A percentile compares a stretch with the other conserved stretches of the same genome.
Conservation (phyloP, 2,113 vertebrate species). For the cattle (Bos taurus) region ARS-UCD2.0 NC_037352.1:5780501-5781000, state of each 20-base stretch:
- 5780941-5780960: background rate
- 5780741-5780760: background rate
- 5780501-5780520: background rate
- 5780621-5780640: background rate
- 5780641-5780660: background rate
- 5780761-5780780: background rate
- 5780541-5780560: background rate
- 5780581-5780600: background rate
- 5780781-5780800: background rate
- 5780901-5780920: background rate
- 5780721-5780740: background rate
- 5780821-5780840: background rate
- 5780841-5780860: background rate
- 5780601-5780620: fast-evolving
- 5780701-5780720: background rate
- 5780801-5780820: background rate
- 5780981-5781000: background rate
- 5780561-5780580: fast-evolving
- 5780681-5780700: background rate
- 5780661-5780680: background rate
- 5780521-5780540: background rate
- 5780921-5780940: background rate
- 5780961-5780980: no score
- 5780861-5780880: background rate
- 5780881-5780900: background rate